Evolutionary conservation across 2,888 invertebrate species (phyloP).

Genomic region (Adelphocoris suturalis): DNA sequence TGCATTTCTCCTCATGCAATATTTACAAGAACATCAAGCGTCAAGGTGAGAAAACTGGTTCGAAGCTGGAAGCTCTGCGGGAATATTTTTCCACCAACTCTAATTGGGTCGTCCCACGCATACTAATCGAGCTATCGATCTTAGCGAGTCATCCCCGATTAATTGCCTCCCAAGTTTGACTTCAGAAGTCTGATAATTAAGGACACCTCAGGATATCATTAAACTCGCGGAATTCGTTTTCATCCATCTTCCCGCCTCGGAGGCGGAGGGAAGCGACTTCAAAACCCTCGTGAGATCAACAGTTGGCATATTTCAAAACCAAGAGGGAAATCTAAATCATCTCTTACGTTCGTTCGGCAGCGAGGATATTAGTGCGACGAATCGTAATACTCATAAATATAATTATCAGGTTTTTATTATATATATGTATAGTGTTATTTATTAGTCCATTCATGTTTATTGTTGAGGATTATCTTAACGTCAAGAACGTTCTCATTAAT

Average conservation of each 20-base stretch:
- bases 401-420: too few relatives aligned
- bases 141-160: slow-evolving; percentile 49
- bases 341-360: background rate
- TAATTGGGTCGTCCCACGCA: slow-evolving; percentile 59
- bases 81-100: slow-evolving; percentile 57
- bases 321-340: background rate
- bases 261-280: background rate
- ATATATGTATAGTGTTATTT: too few relatives aligned
- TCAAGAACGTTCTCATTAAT: too few relatives aligned
- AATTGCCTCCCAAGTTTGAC: slow-evolving; percentile 62
- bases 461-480: too few relatives aligned
- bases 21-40: background rate
- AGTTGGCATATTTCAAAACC: slow-evolving; percentile 38
- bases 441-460: too few relatives aligned
- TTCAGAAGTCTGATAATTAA: slow-evolving; percentile 61
- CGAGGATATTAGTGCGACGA: too few relatives aligned
- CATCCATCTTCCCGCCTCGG: background rate
- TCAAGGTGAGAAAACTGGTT: slow-evolving; percentile 12
- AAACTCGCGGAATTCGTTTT: slow-evolving; percentile 60
- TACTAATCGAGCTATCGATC: slow-evolving; percentile 63
- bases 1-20: background rate
- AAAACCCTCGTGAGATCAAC: slow-evolving; percentile 35
- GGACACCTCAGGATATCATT: slow-evolving; percentile 61
- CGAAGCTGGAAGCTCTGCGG: background rate
- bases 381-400: too few relatives aligned